Base-by-base conservation (phyloP, 2,797 vertebrate genomes). In the Ptychobarbus kaznakovi region DNA sequence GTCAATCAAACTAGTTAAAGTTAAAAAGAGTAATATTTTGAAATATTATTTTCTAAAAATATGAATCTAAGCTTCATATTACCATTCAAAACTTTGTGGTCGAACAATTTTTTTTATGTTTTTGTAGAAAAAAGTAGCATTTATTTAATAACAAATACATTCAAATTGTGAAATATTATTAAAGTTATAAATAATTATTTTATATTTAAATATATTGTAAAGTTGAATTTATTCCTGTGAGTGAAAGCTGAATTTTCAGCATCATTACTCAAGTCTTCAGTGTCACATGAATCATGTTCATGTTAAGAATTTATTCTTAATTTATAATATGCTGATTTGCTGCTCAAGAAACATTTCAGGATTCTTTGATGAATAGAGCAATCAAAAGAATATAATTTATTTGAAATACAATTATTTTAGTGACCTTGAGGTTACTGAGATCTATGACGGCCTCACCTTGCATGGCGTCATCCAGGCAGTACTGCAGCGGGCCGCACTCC, bases 381-480 rank as follows among this genome's bases (percentile, higher is more conserved):
- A 16, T 68, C 20, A 42, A 70, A 20, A 56, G 18, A 56, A 42
- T 4, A 20, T 8, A 0, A 20, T 69, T 22, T 22, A 11, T 40
- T 22, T 69, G 18, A 69, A 40, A 69, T 12, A 22, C 0, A 69
- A 69, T 22, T 1, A 0, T 38, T 70, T 70, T 70, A 42, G 25
- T 6, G 49, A 18, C 15, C 49, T 51, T 8, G 10, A 44, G 16
- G 2, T 9, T 25, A 32, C 42, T 16, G 22, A 22, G 1, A 22
- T 15, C 3, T 16, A 6, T 22, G 11, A 6, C 40, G 7, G 32
- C 32, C 32, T 91, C 74, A 95, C 95, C 94, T 80, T 92, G 91
- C 32, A 91, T 74, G 3, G 89, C 93, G 0, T 95, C 95, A 5
- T 93, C 91, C 85, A 94, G 90, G 90, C 90, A 94, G 91, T 95